Evolutionary conservation across 2,113 vertebrate species (phyloP).

Genomic region (Amblyopsis rosae): DNA sequence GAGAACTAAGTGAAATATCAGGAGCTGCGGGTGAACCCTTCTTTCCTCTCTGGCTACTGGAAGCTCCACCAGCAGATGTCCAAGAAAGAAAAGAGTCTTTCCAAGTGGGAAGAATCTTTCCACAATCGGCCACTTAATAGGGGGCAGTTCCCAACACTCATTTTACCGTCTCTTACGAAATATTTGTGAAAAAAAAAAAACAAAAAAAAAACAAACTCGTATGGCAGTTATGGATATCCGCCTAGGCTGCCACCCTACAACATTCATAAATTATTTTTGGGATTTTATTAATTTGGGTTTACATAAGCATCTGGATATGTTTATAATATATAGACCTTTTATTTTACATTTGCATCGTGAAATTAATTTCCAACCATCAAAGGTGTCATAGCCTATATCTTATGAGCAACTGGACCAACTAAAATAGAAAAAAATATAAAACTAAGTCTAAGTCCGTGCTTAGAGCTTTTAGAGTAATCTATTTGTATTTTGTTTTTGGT

Average conservation of each 20-base stretch:
- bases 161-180: constrained; percentile 89
- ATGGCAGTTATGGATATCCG: constrained; percentile 59
- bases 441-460: no score
- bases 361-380: no score
- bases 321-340: not conserved
- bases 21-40: constrained; percentile 55
- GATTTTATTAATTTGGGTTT: constrained; percentile 49
- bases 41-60: constrained; percentile 62
- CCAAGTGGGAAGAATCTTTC: constrained; percentile 89
- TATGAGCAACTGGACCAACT: no score
- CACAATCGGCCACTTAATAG: constrained; percentile 92
- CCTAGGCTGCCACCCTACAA: not conserved
- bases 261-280: constrained; percentile 70
- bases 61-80: constrained; percentile 73
- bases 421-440: no score
- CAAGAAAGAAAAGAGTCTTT: constrained; percentile 78
- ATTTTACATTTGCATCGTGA: not conserved
- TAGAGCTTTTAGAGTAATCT: no score
- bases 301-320: not conserved
- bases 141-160: constrained; percentile 66
- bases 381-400: no score
- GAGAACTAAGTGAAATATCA: constrained; percentile 28
- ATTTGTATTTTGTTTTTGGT: no score
- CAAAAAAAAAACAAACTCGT: constrained; percentile 35
- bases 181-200: constrained; percentile 6